Evolutionary conservation across 2,888 invertebrate species (phyloP).

Genomic region (Pyrgus malvae): DNA sequence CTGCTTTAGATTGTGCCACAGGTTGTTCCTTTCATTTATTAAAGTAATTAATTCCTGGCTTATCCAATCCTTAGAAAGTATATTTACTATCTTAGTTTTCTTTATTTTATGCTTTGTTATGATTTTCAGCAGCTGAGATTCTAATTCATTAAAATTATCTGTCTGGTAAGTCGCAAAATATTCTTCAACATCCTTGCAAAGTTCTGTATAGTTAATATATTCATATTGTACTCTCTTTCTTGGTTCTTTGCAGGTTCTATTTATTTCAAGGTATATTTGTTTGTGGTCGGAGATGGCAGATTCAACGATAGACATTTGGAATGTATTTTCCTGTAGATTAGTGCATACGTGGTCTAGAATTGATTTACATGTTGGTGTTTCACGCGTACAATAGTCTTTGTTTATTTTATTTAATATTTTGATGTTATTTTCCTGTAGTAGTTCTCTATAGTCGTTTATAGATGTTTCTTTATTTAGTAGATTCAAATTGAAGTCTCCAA

Average conservation of each 20-base stretch:
- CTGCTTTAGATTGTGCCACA: too few species aligned
- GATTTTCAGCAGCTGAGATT: too few species aligned
- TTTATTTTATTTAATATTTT: conserved; percentile 27
- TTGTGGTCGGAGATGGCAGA: conserved; percentile 28
- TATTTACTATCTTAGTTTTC: too few species aligned
- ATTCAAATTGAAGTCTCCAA: conserved; percentile 28
- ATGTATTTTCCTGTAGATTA: conserved; percentile 17
- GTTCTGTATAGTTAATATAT: too few species aligned
- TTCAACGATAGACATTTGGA: conserved; percentile 26
- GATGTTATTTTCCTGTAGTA: conserved; percentile 11
- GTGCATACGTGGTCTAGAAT: conserved; percentile 28
- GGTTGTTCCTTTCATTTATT: too few species aligned
- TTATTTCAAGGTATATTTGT: background rate
- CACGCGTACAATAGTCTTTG: conserved; percentile 17
- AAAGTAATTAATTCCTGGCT: too few species aligned
- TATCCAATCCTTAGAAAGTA: too few species aligned
- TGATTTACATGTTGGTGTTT: conserved; percentile 18
- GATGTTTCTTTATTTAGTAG: conserved; percentile 14
- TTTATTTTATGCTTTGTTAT: too few species aligned
- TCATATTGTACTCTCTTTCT: background rate
- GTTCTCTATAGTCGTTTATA: conserved; percentile 8
- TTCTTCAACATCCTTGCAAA: too few species aligned
- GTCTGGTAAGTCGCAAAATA: too few species aligned
- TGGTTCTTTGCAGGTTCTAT: background rate
- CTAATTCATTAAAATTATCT: too few species aligned